Percentiles rank a stretch among this genome's conserved stretches.
Conservation (phyloP, 2,888 invertebrate genomes). For the Cordilura impudica region DNA sequence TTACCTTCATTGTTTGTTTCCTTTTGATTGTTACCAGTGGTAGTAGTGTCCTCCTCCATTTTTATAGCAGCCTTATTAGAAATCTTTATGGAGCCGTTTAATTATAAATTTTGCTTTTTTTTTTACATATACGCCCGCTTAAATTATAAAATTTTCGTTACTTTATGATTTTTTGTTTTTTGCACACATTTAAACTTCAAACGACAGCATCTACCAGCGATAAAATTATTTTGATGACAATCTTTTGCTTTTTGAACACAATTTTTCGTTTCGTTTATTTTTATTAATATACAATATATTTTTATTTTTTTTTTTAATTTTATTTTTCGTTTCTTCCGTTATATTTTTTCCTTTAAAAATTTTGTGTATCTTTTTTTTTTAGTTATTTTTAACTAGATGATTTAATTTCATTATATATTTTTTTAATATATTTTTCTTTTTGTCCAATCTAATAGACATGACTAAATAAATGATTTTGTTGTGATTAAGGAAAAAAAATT, state of each 20-base stretch:
- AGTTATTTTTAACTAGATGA: slow-evolving; percentile 61
- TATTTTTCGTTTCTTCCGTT: slow-evolving; percentile 52
- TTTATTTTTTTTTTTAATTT: slow-evolving; percentile 20
- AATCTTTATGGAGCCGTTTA: slow-evolving; percentile 11
- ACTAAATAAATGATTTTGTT: slow-evolving; percentile 13
- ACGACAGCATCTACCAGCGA: neutral
- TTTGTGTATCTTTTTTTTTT: slow-evolving; percentile 32
- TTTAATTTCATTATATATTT: slow-evolving; percentile 55
- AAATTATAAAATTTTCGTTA: slow-evolving; percentile 35
- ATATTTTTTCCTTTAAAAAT: slow-evolving; percentile 24
- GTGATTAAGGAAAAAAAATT: slow-evolving; percentile 4
- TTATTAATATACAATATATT: slow-evolving; percentile 15
- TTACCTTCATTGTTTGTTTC: slow-evolving; percentile 54
- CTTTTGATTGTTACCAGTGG: slow-evolving; percentile 14
- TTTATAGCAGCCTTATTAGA: slow-evolving; percentile 8
- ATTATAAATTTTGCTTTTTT: neutral
- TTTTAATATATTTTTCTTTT: slow-evolving; percentile 12
- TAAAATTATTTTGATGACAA: slow-evolving; percentile 53
- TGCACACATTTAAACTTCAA: slow-evolving; percentile 20
- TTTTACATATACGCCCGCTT: slow-evolving; percentile 24
- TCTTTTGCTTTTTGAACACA: slow-evolving; percentile 20
- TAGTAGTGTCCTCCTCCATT: slow-evolving; percentile 35
- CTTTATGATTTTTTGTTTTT: slow-evolving; percentile 32
- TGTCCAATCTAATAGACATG: slow-evolving; percentile 18
- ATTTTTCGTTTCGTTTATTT: neutral